A percentile compares a stretch with the other conserved stretches of the same genome.
These are phyloP conservation scores for Clinocottus analis DNA, from an alignment of 2,113 vertebrate species.

Conservation along the genomic window DNA sequence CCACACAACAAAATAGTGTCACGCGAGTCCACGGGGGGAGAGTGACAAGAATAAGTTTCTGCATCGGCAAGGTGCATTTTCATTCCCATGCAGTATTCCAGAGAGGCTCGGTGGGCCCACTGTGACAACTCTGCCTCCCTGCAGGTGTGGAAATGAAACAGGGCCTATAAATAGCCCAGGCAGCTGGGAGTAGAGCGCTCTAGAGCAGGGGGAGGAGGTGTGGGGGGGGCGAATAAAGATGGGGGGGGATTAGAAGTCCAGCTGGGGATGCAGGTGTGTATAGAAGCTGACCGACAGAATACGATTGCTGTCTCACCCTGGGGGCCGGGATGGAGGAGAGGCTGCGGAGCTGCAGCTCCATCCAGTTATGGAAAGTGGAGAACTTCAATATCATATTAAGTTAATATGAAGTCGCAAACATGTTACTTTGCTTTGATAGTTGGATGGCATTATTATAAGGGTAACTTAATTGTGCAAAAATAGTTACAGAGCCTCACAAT, in stretches of 20 bases:
- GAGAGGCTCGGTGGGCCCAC: slow-evolving; percentile 79
- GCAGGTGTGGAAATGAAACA: slow-evolving; percentile 94
- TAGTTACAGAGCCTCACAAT: neutral
- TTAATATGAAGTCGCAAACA: neutral
- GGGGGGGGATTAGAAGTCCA: slow-evolving; percentile 66
- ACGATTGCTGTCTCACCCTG: slow-evolving; percentile 71
- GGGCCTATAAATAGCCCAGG: slow-evolving; percentile 90
- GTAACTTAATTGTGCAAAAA: neutral
- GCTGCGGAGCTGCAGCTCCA: slow-evolving; percentile 21
- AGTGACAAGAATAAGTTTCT: slow-evolving; percentile 79
- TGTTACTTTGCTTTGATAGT: neutral
- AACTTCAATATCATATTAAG: slow-evolving; percentile 2
- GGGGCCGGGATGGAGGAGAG: slow-evolving; percentile 44
- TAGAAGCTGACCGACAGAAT: slow-evolving; percentile 77
- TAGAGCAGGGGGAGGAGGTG: slow-evolving; percentile 44
- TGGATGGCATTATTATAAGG: neutral
- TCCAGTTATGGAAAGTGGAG: slow-evolving; percentile 39
- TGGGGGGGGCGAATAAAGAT: neutral
- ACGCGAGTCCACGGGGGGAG: slow-evolving; percentile 64
- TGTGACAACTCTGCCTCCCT: slow-evolving; percentile 79
- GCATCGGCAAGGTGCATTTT: slow-evolving; percentile 84
- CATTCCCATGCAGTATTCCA: slow-evolving; percentile 81
- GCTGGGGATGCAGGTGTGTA: slow-evolving; percentile 84
- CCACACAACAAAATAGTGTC: slow-evolving; percentile 66
- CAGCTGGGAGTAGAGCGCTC: slow-evolving; percentile 88